Conservation (phyloP, 2,888 invertebrate species). For the Drosophila stalkeri region DNA sequence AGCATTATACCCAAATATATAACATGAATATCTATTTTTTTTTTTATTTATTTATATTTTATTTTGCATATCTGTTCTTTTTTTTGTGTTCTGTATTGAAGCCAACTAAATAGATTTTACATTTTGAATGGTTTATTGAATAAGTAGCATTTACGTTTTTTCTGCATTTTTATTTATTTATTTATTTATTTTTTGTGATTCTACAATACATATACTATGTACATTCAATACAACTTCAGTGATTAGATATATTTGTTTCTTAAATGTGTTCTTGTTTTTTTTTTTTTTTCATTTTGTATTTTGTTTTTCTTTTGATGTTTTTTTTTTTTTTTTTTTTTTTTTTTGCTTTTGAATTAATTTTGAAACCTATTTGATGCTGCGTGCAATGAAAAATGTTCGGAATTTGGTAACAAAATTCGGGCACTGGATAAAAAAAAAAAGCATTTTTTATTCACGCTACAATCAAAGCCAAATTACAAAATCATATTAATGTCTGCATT, state of each 20-base stretch:
- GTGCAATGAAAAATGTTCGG: conserved; percentile 16
- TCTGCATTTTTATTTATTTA: background rate
- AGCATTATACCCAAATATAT: conserved; percentile 1
- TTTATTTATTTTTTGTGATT: background rate
- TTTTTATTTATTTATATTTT: conserved; percentile 3
- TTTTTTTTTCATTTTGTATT: background rate
- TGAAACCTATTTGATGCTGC: conserved; percentile 45
- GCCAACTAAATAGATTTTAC: conserved; percentile 16
- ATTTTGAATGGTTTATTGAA: conserved; percentile 18
- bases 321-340: background rate
- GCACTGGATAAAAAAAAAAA: background rate
- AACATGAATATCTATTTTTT: background rate
- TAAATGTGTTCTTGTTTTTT: conserved; percentile 1
- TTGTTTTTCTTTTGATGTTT: background rate
- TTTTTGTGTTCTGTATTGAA: conserved; percentile 10
- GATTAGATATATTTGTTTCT: conserved; percentile 10
- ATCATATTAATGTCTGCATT: background rate
- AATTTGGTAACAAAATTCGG: background rate
- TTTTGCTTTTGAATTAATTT: conserved; percentile 35
- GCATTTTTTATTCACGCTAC: conserved; percentile 9
- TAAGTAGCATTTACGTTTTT: conserved; percentile 10
- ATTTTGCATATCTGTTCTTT: background rate
- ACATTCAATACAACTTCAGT: conserved; percentile 21
- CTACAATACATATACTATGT: conserved; percentile 27
- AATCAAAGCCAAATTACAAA: conserved; percentile 18